Evolutionary conservation across 2,113 vertebrate species (phyloP).

Genomic region (Forbesichthys agassizii): DNA sequence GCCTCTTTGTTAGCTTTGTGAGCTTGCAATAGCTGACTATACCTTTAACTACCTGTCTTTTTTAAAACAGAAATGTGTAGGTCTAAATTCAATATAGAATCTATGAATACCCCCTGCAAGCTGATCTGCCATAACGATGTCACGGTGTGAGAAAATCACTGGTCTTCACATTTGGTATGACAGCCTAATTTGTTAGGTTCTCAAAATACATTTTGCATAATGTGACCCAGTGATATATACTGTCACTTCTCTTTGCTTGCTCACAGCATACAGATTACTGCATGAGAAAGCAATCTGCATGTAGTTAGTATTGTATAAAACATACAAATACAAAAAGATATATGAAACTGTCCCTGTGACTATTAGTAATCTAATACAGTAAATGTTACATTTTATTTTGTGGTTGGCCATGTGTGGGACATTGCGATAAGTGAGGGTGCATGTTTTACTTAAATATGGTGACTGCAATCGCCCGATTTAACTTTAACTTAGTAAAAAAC

Average conservation of each 20-base stretch:
- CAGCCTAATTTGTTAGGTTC: constrained; percentile 88
- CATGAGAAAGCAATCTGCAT: background rate
- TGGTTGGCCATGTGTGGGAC: no score
- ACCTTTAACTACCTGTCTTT: no score
- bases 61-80: no score
- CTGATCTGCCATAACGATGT: constrained; percentile 47
- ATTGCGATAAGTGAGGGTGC: no score
- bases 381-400: background rate
- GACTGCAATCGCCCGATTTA: no score
- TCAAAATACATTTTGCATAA: constrained; percentile 85
- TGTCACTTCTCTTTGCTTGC: constrained; percentile 65
- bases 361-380: background rate
- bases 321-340: background rate
- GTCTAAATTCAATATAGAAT: background rate
- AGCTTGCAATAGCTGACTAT: no score
- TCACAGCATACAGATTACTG: background rate
- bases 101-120: no score
- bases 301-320: no score
- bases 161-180: constrained; percentile 85
- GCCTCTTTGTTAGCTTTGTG: no score
- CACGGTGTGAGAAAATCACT: constrained; percentile 86
- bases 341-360: background rate
- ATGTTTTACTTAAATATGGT: no score
- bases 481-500: no score
- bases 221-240: constrained; percentile 83